These are phyloP conservation scores for Arctocebus calabarensis DNA, from an alignment of 2,797 vertebrate genomes.

Conservation along the genomic window DNA sequence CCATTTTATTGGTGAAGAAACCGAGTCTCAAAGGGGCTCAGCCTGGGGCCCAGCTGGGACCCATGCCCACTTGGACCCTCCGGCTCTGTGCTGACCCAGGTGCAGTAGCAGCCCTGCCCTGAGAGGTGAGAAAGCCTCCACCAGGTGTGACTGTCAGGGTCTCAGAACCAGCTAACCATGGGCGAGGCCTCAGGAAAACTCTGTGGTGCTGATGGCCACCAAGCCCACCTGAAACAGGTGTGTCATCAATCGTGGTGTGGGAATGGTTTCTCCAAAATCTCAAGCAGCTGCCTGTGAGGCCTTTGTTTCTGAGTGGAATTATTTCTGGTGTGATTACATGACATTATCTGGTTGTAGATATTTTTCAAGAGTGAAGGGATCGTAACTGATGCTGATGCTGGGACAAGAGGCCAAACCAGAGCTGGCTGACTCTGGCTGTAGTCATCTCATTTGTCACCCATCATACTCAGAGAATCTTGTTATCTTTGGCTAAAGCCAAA, in stretches of 20 bases:
- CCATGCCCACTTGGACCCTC: fast-evolving
- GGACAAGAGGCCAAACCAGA: not conserved
- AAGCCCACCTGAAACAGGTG: not conserved
- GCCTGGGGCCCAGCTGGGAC: not conserved
- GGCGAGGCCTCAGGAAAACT: not conserved
- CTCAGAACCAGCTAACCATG: not conserved
- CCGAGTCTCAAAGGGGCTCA: not conserved
- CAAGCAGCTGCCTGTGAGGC: not conserved
- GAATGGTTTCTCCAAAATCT: not conserved
- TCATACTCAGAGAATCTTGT: not conserved
- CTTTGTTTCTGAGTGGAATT: not conserved
- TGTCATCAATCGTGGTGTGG: not conserved
- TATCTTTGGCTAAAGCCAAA: not conserved
- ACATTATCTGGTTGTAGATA: not conserved
- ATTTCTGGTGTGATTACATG: not conserved
- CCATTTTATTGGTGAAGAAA: not conserved
- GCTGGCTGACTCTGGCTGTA: fast-evolving
- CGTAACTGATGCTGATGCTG: not conserved
- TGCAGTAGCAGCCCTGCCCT: fast-evolving
- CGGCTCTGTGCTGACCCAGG: too few species aligned
- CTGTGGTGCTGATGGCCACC: too few species aligned
- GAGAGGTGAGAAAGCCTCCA: not conserved
- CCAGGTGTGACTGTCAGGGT: fast-evolving
- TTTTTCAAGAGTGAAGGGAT: not conserved
- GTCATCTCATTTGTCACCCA: not conserved